Percentiles rank a stretch among this genome's conserved stretches.
Evolutionary conservation across 1,140 invertebrate genomes (phyloP).

Genomic region (Dufourea novaeangliae): DNA sequence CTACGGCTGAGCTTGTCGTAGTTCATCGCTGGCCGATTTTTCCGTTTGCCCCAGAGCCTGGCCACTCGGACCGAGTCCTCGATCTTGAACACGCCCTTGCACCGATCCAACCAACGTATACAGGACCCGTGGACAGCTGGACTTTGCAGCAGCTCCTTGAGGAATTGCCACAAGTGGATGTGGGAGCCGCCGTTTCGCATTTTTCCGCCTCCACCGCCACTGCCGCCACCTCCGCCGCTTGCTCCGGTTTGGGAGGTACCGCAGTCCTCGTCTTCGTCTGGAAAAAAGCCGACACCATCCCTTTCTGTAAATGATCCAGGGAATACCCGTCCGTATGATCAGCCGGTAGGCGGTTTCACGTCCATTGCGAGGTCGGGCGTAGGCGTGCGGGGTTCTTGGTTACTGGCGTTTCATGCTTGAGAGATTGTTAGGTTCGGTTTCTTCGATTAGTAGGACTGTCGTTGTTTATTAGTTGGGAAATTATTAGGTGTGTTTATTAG

Average conservation of each 20-base stretch:
- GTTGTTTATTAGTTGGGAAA: too few relatives aligned
- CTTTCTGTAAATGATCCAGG: conserved; percentile 10
- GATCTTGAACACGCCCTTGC: conserved; percentile 98
- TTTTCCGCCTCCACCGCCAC: conserved; percentile 67
- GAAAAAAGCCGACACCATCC: conserved; percentile 31
- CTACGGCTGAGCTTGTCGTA: conserved; percentile 99
- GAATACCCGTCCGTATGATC: background rate
- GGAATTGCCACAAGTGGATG: conserved; percentile 99
- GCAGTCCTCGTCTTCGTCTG: conserved; percentile 84
- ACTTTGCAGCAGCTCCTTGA: conserved; percentile 96
- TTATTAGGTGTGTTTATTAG: too few relatives aligned
- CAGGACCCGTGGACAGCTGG: conserved; percentile 94
- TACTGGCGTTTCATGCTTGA: too few relatives aligned
- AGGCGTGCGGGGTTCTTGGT: too few relatives aligned
- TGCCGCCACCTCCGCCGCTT: conserved; percentile 65
- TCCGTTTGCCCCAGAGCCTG: conserved; percentile 96
- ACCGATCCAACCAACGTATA: conserved; percentile 97
- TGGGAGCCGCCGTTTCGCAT: conserved; percentile 88
- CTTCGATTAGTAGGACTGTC: too few relatives aligned
- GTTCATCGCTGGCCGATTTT: conserved; percentile 99
- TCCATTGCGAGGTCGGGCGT: too few relatives aligned
- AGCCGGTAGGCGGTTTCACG: background rate
- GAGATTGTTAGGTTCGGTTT: too few relatives aligned
- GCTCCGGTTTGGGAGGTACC: conserved; percentile 34
- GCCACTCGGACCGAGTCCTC: conserved; percentile 98